A percentile compares a stretch with the other conserved stretches of the same genome.
phyloP scores from a whole-genome alignment of 2,797 vertebrate genomes.

The Semotilus atromaculatus region DNA sequence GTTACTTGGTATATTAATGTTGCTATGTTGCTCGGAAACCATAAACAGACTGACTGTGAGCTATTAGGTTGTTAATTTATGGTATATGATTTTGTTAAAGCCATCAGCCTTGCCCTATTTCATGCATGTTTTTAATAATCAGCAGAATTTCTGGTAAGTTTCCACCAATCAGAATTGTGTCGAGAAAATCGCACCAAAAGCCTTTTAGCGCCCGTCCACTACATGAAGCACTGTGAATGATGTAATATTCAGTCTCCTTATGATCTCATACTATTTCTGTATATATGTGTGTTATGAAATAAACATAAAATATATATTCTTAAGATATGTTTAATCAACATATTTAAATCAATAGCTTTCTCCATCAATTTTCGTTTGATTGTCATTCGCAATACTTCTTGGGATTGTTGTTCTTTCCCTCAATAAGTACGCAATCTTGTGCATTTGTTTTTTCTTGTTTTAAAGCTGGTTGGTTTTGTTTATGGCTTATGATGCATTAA shows the following conservation, averaged over 20 bases:
- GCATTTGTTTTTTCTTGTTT: not conserved
- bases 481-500: not conserved
- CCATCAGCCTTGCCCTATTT: not conserved
- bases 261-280: not conserved
- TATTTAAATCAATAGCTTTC: not conserved
- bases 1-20: not conserved
- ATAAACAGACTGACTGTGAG: not conserved
- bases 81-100: not conserved
- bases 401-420: not conserved
- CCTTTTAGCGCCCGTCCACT: not conserved
- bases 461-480: not conserved
- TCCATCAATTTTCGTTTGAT: not conserved
- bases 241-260: not conserved
- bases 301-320: too few species aligned
- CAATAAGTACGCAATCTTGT: not conserved
- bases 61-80: not conserved
- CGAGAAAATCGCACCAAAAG: not conserved
- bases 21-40: not conserved
- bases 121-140: not conserved
- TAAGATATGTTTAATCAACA: not conserved
- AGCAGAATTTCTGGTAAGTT: not conserved
- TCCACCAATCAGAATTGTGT: not conserved
- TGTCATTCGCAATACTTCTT: not conserved
- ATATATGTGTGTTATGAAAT: not conserved
- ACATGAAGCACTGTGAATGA: not conserved